Conservation (phyloP, 2,113 vertebrate species). For the Scolopax mira region DNA sequence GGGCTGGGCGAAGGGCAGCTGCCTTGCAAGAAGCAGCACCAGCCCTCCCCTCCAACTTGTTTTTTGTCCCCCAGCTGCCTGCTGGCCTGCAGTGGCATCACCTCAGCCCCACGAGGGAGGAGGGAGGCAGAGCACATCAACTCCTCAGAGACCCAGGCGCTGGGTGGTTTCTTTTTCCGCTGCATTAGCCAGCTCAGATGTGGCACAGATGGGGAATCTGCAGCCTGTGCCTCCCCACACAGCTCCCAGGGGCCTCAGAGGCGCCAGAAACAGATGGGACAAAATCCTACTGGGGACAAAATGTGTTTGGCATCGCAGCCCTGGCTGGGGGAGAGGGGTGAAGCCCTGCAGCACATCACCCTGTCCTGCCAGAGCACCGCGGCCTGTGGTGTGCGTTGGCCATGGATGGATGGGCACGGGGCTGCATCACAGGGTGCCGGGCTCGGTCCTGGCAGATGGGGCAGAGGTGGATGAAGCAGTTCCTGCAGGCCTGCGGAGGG, state of each 20-base stretch:
- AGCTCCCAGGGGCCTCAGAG: neutral
- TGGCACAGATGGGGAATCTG: slow-evolving; percentile 3
- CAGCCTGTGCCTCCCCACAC: neutral
- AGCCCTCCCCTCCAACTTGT: neutral
- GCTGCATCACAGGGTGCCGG: neutral
- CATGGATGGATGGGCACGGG: accelerated
- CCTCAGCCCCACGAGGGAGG: neutral
- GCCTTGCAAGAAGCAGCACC: neutral
- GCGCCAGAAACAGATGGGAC: neutral
- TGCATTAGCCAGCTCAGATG: neutral
- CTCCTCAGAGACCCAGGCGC: neutral
- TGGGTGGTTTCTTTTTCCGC: neutral
- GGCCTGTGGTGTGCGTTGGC: accelerated
- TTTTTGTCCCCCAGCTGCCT: neutral
- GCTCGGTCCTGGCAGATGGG: neutral
- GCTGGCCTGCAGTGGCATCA: neutral
- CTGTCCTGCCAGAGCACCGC: accelerated
- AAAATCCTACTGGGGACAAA: neutral
- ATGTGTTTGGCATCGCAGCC: neutral
- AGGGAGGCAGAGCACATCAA: neutral
- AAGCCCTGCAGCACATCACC: neutral
- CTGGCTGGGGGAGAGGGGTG: neutral
- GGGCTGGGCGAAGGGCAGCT: neutral
- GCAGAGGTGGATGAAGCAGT: accelerated
- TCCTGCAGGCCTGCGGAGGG: accelerated